A percentile compares a stretch with the other conserved stretches of the same genome.
These are phyloP conservation scores for Lasiurus cinereus DNA, from an alignment of 2,113 vertebrate genomes.

Conservation along the genomic window DNA sequence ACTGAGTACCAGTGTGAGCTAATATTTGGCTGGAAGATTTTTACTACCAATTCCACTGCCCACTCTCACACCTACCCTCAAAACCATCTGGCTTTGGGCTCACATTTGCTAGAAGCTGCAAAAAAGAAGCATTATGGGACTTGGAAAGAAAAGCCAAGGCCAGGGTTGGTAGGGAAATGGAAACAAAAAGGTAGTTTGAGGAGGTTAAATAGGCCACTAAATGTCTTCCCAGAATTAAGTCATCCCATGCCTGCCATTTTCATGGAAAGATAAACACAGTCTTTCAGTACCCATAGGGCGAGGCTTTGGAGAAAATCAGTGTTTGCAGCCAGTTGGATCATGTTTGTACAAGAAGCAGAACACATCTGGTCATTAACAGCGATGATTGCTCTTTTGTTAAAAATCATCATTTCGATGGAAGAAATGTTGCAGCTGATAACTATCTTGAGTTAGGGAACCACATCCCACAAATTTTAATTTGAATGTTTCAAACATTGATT, in stretches of 20 bases:
- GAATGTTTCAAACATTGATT: constrained; percentile 44
- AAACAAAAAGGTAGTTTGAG: not conserved
- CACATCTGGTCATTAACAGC: constrained; percentile 74
- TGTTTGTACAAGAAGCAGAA: constrained; percentile 65
- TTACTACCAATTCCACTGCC: not conserved
- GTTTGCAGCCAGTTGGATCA: constrained; percentile 55
- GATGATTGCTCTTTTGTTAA: constrained; percentile 66
- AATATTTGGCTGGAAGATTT: not conserved
- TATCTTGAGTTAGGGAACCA: constrained; percentile 9
- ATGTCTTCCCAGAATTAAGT: constrained; percentile 45
- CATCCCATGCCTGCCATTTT: constrained; percentile 33
- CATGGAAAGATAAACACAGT: constrained; percentile 56
- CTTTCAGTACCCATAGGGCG: not conserved
- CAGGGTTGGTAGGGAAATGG: not conserved
- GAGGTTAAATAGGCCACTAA: not conserved
- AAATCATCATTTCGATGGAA: constrained; percentile 68
- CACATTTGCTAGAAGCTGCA: not conserved
- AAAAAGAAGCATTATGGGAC: not conserved
- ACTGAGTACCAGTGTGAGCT: not conserved
- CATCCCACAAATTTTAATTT: constrained; percentile 38
- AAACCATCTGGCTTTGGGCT: not conserved
- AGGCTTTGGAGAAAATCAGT: constrained; percentile 20
- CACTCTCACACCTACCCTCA: not conserved
- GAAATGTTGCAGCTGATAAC: constrained; percentile 45
- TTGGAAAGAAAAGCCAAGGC: not conserved